Conservation (phyloP, 2,113 vertebrate species). For the Semicossyphus pulcher region DNA sequence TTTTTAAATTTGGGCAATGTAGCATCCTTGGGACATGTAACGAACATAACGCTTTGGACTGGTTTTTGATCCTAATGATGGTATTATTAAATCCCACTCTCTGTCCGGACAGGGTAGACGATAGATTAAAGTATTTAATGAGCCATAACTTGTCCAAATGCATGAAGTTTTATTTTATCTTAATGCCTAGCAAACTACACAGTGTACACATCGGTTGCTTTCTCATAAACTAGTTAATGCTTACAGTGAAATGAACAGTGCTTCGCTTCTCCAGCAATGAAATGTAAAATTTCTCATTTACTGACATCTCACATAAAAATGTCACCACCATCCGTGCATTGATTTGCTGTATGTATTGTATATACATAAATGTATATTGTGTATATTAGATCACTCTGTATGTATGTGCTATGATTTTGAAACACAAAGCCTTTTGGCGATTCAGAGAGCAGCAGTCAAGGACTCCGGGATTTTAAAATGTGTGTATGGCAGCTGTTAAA, state of each 20-base stretch:
- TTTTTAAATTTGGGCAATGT: constrained; percentile 54
- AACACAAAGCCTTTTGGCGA: constrained; percentile 56
- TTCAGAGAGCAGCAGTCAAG: constrained; percentile 63
- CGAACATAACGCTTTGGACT: constrained; percentile 35
- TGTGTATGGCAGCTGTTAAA: constrained; percentile 72
- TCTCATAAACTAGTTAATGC: constrained; percentile 62
- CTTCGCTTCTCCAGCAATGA: constrained; percentile 62
- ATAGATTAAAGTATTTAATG: constrained; percentile 70
- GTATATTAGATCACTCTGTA: constrained; percentile 77
- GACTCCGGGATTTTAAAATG: constrained; percentile 61
- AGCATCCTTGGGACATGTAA: constrained; percentile 48
- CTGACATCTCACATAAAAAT: constrained; percentile 52
- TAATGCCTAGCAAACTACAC: constrained; percentile 44
- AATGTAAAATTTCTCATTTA: constrained; percentile 54
- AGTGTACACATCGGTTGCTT: constrained; percentile 65
- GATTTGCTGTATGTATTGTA: constrained; percentile 81
- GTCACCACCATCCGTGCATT: constrained; percentile 78
- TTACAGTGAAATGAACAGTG: constrained; percentile 67
- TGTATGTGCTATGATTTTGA: constrained; percentile 72
- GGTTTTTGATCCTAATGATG: constrained; percentile 31
- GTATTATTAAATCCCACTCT: constrained; percentile 47
- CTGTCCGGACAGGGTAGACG: constrained; percentile 39
- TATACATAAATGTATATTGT: constrained; percentile 81
- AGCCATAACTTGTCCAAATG: constrained; percentile 76
- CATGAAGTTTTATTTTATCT: constrained; percentile 74